Base-by-base conservation (phyloP, 2,113 vertebrate species). In the Notarius lentiginosus region DNA sequence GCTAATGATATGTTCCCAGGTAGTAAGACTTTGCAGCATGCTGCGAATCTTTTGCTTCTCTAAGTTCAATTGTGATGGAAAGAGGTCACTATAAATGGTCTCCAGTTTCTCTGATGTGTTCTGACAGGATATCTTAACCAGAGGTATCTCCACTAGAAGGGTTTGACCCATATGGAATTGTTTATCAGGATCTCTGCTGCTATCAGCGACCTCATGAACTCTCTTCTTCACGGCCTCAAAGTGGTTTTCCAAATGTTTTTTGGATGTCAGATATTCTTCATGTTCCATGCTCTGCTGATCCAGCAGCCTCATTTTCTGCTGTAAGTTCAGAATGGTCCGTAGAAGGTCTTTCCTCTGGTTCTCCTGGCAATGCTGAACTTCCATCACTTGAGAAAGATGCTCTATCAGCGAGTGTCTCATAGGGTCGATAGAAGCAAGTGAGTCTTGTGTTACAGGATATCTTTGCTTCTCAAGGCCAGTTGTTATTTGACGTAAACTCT, bases 91-190 rank as follows among this genome's bases (percentile, higher is more conserved):
- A 72, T 93, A 91, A 68, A 94, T 95, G 92, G 91, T 90, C 68
- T 94, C 95, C 90, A 99, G 88, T 27, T 95, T 94, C 83, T 95
- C 90, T 7, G 94, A 86, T 30, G 89, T 90, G 51, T 97, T 95
- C 80, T 95, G 92, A 84, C 92, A 95, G 60, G 95, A 94, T 27
- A 41, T 85, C 82, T 91, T 94, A 79, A 95, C 89, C 91, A 96
- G 92, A 5, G 95, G 91, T 22, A 96, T 90, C 90, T 94, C 94
- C 70, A 95, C 93, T 58, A 93, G 91, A 49, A 98, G 90, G 77
- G 94, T 90, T 55, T 96, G 95, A 85, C 92, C 96, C 15, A 89
- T 76, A 84, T 90, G 53, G 65, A 96, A 87, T 81, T 87, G 92
- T 84, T 94, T 92, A 63, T 89, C 91, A 84, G 92, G 56, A 85